Evolutionary conservation across 2,797 vertebrate genomes (phyloP).

Genomic region (Poecile montanus): DNA sequence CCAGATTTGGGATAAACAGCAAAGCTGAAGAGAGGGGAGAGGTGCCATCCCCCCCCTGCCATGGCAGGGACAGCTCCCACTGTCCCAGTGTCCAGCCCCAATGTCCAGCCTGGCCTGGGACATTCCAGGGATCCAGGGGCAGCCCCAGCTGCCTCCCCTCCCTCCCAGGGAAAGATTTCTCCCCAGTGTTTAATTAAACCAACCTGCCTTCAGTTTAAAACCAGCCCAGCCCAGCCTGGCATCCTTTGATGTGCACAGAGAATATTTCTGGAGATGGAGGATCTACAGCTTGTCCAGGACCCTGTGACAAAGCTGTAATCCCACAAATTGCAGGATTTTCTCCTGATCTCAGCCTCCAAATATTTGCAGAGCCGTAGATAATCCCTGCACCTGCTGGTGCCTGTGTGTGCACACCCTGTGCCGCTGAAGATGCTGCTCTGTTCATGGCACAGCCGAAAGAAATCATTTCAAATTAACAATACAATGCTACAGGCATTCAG

Average conservation of each 20-base stretch:
- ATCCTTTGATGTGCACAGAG: rapidly evolving
- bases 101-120: background rate
- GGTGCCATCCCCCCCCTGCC: background rate
- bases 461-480: background rate
- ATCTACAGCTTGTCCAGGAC: background rate
- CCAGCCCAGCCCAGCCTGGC: background rate
- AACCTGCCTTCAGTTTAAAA: too few relatives aligned
- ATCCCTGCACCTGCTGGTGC: background rate
- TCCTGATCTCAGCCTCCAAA: background rate
- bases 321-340: background rate
- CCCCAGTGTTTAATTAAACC: background rate
- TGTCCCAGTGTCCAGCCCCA: background rate
- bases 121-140: background rate
- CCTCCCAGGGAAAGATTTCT: background rate
- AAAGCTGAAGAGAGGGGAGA: background rate
- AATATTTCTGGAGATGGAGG: background rate
- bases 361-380: background rate
- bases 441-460: rapidly evolving
- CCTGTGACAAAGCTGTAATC: background rate
- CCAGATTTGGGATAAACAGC: background rate
- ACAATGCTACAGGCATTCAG: too few relatives aligned
- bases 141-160: background rate
- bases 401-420: background rate
- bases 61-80: background rate
- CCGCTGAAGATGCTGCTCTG: background rate